A percentile compares a stretch with the other conserved stretches of the same genome.
phyloP scores from a whole-genome alignment of 2,888 invertebrate genomes.

The Cataglyphis albicans region DNA sequence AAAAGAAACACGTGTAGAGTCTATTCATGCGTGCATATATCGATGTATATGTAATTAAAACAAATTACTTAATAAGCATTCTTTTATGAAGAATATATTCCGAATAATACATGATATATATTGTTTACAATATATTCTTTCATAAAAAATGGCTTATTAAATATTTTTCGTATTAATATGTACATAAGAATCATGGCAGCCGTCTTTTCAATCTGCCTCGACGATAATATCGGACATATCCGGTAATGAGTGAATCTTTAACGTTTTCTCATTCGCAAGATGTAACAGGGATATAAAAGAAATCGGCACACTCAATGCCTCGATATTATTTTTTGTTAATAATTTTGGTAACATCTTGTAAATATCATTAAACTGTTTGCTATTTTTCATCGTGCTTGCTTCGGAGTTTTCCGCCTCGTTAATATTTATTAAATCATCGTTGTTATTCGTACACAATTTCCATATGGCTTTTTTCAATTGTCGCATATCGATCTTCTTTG shows the following conservation, averaged over 20 bases:
- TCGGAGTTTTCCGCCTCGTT: constrained; percentile 2
- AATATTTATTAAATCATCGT: constrained; percentile 82
- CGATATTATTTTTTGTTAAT: constrained; percentile 89
- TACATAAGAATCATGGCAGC: not conserved
- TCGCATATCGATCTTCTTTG: constrained; percentile 95
- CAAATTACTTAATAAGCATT: not conserved
- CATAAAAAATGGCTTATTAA: not conserved
- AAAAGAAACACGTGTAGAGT: not conserved
- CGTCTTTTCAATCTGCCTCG: not conserved
- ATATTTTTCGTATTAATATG: not conserved
- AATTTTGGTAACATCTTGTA: constrained; percentile 88
- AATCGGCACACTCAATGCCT: constrained; percentile 92
- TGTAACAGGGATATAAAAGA: constrained; percentile 94
- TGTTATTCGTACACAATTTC: constrained; percentile 85
- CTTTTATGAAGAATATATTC: too few relatives aligned
- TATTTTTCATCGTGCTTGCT: constrained; percentile 71
- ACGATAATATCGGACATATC: constrained; percentile 77
- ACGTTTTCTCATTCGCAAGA: constrained; percentile 93
- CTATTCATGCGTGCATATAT: not conserved
- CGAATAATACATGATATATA: not conserved
- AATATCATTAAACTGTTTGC: constrained; percentile 86
- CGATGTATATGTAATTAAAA: not conserved
- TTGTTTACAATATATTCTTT: not conserved
- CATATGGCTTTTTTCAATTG: constrained; percentile 93
- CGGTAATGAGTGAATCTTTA: constrained; percentile 80